Evolutionary conservation across 2,797 vertebrate species (phyloP), one percentile per base, ranked within the genome.

Genomic region (Acanthurus leucopareius): DNA sequence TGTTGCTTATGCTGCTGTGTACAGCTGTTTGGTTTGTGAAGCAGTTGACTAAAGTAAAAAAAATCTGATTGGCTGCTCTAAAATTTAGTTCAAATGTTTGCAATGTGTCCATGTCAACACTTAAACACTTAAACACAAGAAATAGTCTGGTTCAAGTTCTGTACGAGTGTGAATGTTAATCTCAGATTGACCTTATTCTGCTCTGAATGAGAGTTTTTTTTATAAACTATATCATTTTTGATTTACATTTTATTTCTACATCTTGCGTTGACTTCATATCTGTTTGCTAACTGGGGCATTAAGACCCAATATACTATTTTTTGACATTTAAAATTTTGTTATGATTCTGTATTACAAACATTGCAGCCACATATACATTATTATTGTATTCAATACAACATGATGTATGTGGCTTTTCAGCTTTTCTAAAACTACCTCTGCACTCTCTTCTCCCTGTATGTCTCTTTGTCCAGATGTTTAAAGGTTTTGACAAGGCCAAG

Each of bases 401-500:
- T 35, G 7, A 35, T 35, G 32, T 35, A 35, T 7, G 7, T 7
- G 32, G 7, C 2, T 35, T 35, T 35, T 35, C 32, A 35, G 32
- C 32, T 64, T 62, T 60, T 62, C 7, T n/a, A 16, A 22, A 40
- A 38, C 40, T 20, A 13, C 7, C 4, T 59, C 20, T 61, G 28
- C 4, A 10, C n/a, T 60, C 48, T 51, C 42, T 45, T 74, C 25
- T 20, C 9, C 28, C 9, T 78, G 38, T 28, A 4, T 82, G 6
- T 77, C 8, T 77, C 22, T 79, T 20, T 76, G 57, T 83, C 90
- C 93, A 99, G 98, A 97, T 98, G 96, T 98, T 98, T 87, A 99
- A 99, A 95, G 97, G 97, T 45, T 97, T 97, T 88, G 95, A 98
- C 88, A 97, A 96, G 86, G 89, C 96, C 79, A 97, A 97, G 85